These are phyloP conservation scores for Tholera decimalis DNA, from an alignment of 2,888 invertebrate genomes.

Conservation along the genomic window DNA sequence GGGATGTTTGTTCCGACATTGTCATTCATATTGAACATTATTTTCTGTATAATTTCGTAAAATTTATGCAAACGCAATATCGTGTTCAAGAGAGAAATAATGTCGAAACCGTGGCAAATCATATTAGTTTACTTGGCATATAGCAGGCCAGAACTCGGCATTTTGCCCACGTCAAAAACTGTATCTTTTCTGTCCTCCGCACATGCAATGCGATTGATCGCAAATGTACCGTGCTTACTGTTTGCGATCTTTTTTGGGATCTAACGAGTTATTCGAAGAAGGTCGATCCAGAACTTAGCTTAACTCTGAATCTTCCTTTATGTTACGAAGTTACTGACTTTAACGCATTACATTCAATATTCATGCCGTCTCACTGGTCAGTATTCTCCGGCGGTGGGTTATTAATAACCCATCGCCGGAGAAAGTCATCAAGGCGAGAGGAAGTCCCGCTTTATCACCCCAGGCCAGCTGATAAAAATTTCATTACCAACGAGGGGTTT, in stretches of 20 bases:
- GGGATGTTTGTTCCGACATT: slow-evolving; percentile 34
- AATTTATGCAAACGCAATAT: slow-evolving; percentile 5
- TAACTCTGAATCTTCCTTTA: slow-evolving; percentile 25
- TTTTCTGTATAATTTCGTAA: slow-evolving; percentile 6
- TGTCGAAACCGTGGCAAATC: not conserved
- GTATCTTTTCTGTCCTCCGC: not conserved
- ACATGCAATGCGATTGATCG: not conserved
- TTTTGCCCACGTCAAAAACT: not conserved
- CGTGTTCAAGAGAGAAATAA: not conserved
- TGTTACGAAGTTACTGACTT: slow-evolving; percentile 12
- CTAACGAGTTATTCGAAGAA: not conserved
- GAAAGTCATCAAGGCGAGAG: slow-evolving; percentile 46
- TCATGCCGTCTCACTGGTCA: slow-evolving; percentile 26
- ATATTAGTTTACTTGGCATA: slow-evolving; percentile 10
- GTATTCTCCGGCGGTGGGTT: too few relatives aligned
- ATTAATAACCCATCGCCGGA: slow-evolving; percentile 47
- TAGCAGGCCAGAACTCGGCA: not conserved
- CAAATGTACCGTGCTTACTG: not conserved
- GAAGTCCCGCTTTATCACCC: slow-evolving; percentile 54
- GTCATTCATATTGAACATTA: slow-evolving; percentile 25
- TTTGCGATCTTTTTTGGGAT: not conserved
- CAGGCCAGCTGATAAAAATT: slow-evolving; percentile 53
- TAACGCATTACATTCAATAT: slow-evolving; percentile 44
- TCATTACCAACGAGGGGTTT: slow-evolving; percentile 37
- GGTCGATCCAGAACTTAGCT: not conserved